These are phyloP conservation scores for Plectus sambesii DNA, from an alignment of 1,140 invertebrate genomes.

Conservation along the genomic window DNA sequence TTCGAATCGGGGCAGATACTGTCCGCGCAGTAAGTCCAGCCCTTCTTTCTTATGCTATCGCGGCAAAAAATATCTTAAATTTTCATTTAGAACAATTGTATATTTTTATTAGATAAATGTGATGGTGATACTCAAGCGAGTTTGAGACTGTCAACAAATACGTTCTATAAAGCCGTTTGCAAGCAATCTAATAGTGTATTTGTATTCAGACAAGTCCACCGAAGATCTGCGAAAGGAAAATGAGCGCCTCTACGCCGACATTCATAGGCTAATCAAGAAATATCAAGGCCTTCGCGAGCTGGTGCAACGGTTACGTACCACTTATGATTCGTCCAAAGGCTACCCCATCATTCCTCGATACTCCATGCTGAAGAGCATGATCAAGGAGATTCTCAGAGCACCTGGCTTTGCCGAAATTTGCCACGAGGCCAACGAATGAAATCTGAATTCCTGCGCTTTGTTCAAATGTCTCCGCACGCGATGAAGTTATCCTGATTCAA, in stretches of 20 bases:
- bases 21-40: no score
- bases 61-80: no score
- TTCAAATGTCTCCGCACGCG: no score
- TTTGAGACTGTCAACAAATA: neutral
- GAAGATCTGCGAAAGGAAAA: slow-evolving; percentile 82
- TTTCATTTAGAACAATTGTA: no score
- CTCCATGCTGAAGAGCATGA: slow-evolving; percentile 85
- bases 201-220: slow-evolving; percentile 69
- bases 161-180: slow-evolving; percentile 2
- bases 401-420: slow-evolving; percentile 89
- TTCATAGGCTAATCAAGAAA: slow-evolving; percentile 77
- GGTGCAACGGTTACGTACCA: slow-evolving; percentile 73
- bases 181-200: no score
- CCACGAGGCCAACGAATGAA: slow-evolving; percentile 61
- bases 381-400: slow-evolving; percentile 81
- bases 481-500: no score
- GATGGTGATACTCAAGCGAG: no score
- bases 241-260: slow-evolving; percentile 82
- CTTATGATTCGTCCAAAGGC: slow-evolving; percentile 70
- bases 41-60: no score
- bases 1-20: no score
- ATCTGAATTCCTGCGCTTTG: no score
- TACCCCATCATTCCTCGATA: slow-evolving; percentile 84
- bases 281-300: slow-evolving; percentile 74
- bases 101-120: no score